A percentile compares a stretch with the other conserved stretches of the same genome.
Conservation (phyloP, 2,797 vertebrate genomes). For the Antrozous pallidus region DNA sequence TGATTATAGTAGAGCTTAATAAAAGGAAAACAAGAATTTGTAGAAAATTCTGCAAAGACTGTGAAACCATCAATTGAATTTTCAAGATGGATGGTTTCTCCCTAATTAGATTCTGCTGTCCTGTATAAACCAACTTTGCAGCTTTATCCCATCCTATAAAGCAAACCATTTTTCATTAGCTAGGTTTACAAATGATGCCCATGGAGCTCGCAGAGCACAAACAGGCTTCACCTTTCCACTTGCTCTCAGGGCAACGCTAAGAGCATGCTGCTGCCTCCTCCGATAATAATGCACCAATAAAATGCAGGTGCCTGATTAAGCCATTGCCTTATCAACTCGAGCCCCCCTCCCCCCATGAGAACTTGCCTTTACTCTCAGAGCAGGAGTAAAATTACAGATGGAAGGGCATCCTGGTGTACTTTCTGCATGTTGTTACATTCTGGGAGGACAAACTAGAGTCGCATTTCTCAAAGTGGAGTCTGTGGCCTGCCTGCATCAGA, state of each 20-base stretch:
- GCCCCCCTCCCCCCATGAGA: neutral
- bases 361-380: neutral
- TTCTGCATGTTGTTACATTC: neutral
- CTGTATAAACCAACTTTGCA: slow-evolving; percentile 7
- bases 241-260: neutral
- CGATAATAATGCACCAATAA: neutral
- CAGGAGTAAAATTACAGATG: neutral
- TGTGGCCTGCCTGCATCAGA: neutral
- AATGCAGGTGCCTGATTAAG: neutral
- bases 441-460: neutral
- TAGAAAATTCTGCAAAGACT: slow-evolving; percentile 45
- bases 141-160: neutral
- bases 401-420: neutral
- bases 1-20: neutral
- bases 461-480: neutral
- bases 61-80: slow-evolving; percentile 29
- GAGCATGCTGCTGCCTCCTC: neutral
- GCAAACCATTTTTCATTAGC: neutral
- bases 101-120: slow-evolving; percentile 43
- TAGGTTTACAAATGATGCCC: neutral
- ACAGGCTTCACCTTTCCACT: neutral
- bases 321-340: neutral
- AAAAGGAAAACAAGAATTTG: slow-evolving; percentile 3
- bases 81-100: slow-evolving; percentile 52
- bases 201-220: neutral